phyloP scores from a whole-genome alignment of 2,113 vertebrate genomes.

The Tenebrosternarchus preto region DNA sequence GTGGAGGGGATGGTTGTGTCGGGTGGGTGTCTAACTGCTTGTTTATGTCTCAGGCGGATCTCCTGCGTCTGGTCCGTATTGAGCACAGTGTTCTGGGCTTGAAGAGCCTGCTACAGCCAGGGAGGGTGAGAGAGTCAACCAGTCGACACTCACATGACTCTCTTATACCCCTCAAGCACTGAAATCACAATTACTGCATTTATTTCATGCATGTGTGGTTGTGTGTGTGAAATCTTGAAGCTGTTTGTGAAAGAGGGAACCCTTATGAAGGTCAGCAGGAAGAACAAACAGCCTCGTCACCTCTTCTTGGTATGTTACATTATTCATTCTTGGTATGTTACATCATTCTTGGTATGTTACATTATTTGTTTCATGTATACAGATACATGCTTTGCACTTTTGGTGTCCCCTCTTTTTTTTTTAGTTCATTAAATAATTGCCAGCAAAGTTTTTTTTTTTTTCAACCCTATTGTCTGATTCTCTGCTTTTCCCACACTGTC shows the following conservation, averaged over 20 bases:
- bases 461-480: constrained; percentile 27
- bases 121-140: constrained; percentile 82
- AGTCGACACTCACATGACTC: neutral
- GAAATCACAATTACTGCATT: neutral
- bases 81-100: constrained; percentile 90
- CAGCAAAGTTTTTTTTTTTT: neutral
- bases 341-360: constrained; percentile 77
- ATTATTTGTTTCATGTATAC: constrained; percentile 10
- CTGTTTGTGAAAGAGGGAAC: constrained; percentile 96
- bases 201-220: constrained; percentile 15
- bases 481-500: constrained; percentile 44
- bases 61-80: constrained; percentile 92
- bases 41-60: constrained; percentile 80
- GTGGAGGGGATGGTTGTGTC: neutral
- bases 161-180: neutral
- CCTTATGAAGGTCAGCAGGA: constrained; percentile 91
- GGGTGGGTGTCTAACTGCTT: neutral
- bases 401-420: constrained; percentile 24
- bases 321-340: constrained; percentile 85
- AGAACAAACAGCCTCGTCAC: constrained; percentile 85
- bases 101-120: constrained; percentile 85
- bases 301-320: too few species aligned
- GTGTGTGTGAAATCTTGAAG: constrained; percentile 66
- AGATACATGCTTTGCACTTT: neutral
- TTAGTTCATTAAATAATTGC: constrained; percentile 2